Conservation (phyloP, 1,140 invertebrate genomes). For the Matsumurasca onukii region DNA sequence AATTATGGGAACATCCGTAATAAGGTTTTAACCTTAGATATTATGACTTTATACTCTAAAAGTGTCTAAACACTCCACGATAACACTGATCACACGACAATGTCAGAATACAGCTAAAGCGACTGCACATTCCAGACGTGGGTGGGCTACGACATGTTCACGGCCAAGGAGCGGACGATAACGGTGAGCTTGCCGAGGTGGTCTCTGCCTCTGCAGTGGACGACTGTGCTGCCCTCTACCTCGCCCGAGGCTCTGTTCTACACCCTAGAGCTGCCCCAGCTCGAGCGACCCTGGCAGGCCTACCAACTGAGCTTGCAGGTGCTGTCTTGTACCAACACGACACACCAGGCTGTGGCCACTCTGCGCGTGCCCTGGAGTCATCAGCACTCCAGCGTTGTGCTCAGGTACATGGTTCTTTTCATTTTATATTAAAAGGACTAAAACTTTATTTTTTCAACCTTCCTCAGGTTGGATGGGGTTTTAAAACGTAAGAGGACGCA, state of each 20-base stretch:
- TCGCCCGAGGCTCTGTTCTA: slow-evolving; percentile 57
- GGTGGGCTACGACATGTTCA: slow-evolving; percentile 3
- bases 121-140: neutral
- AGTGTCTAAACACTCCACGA: no score
- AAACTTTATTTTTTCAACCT: no score
- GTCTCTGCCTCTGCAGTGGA: neutral
- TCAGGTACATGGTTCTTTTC: slow-evolving; percentile 26
- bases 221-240: slow-evolving; percentile 51
- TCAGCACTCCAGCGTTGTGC: slow-evolving; percentile 33
- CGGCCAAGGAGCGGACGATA: neutral
- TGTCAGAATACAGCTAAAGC: no score
- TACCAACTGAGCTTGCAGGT: slow-evolving; percentile 58
- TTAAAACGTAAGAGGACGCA: no score
- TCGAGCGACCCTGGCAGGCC: slow-evolving; percentile 59
- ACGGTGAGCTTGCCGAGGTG: neutral
- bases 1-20: no score
- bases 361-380: slow-evolving; percentile 39
- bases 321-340: slow-evolving; percentile 31
- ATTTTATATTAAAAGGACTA: neutral
- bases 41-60: no score
- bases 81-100: no score
- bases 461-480: no score
- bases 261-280: slow-evolving; percentile 55
- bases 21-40: no score
- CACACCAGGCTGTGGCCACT: slow-evolving; percentile 31